Base-by-base conservation (phyloP, 2,888 invertebrate species). In the Cheilosia pagana region DNA sequence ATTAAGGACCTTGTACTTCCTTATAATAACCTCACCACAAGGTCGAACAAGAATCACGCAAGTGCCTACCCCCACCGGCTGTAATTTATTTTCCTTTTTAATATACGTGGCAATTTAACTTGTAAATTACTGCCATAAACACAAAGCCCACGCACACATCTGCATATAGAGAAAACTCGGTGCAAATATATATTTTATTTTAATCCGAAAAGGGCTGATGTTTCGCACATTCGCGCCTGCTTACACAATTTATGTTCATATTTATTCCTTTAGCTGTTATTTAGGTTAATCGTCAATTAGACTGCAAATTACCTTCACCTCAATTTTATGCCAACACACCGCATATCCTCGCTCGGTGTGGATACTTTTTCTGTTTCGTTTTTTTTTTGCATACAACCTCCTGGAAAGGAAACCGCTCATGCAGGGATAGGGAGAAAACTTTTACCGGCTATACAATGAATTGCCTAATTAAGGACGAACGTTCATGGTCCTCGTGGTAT, bases 401-500 rank as follows among this genome's bases (percentile, higher is more conserved):
- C 21, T 52, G n/a, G 39, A 25, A 39, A 23, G 23, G n/a, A 39
- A 23, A 50, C 23, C 50, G 14, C 50, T 50, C 35, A 23, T 28
- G 23, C 23, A n/a, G 7, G 52, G 14, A 28, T 3, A 52, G 65
- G 52, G 23, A 65, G 39, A 41, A 52, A 52, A 50, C 52, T 65
- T 65, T 65, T 23, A 35, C 21, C 19, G 50, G 28, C 59, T 50
- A 50, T 65, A 25, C 75, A 39, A n/a, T 50, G 67, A 75, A 59
- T 75, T 59, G 57, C 59, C 75, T 67, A 67, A 75, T 75, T 75
- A 75, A 75, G 75, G 45, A 48, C 62, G 60, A 77, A 77, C 62
- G 62, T 45, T 77, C 35, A 70, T 62, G 77, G 77, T 41, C 70
- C 62, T 62, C 19, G 39, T 62, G 55, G 48, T 45, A 62, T 67